Base-by-base conservation (phyloP, 2,888 invertebrate species). In the Lycocerus yunnanus region DNA sequence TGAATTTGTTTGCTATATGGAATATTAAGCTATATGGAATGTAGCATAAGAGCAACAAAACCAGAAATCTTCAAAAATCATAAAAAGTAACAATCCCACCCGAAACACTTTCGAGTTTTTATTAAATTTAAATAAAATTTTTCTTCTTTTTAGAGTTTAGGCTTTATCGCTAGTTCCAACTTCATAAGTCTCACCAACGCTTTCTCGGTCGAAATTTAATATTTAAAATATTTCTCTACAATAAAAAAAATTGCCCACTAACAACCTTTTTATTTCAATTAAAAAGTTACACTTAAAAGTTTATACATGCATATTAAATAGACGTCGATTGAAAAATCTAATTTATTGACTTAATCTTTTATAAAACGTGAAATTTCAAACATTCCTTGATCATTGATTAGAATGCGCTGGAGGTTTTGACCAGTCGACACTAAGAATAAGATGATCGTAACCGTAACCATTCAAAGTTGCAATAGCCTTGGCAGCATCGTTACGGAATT, bases 341-440 rank as follows among this genome's bases (percentile, higher is more conserved):
- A 43, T 43, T 43, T 43, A 43, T 43, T 43, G 43, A n/a, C 8
- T 43, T 6, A 43, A 43, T 8, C 43, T n/a, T 63, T 63, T 63
- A 18, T 18, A 63, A 15, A 63, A 16, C n/a, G 14, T 20, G 8
- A 63, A 63, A 63, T 63, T 63, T 11, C 9, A 18, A 63, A 18
- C 18, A 63, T 63, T 63, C 8, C n/a, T 63, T 3, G n/a, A 18
- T 63, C 20, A 63, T 20, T 63, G 61, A 20, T 16, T 63, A 13
- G 61, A 63, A 18, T 63, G 61, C 20, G 61, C 61, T 11, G 61
- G 61, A n/a, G 95, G 95, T 85, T 97, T 98, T 0, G 98, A 98
- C 98, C 98, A 99, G 88, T 99, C 98, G n/a, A 98, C 99, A 87
- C 93, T 97, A 70, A 99, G 90, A 87, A 99, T 99, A 81, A 99